Evolutionary conservation across 2,888 invertebrate species (phyloP), one percentile per base, ranked within the genome.

Genomic region (Epinotia brunnichana): DNA sequence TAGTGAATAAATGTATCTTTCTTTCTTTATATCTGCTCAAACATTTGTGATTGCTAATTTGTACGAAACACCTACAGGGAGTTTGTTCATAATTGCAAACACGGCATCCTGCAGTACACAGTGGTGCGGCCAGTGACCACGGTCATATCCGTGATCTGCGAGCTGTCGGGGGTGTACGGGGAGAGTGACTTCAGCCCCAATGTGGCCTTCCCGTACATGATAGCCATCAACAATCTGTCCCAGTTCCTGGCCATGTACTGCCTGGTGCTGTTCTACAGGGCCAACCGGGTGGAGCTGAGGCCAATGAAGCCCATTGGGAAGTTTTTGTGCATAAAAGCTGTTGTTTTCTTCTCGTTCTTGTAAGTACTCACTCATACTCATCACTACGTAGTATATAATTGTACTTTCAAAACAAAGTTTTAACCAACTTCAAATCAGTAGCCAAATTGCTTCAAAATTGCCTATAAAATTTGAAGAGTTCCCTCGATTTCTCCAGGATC

Each of bases 321-420:
- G 90, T 99, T 99, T 92, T 94, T 99, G 68, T 99, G 99, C 89
- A 98, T 99, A 80, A 99, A 99, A 93, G 98, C 98, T 78, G 98
- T 99, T 69, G 98, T 99, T 29, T 99, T 99, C 94, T 98, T 99
- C 87, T 99, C 99, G 61, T 99, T 99, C 92, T 99, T 99, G 99
- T 99, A 95, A 96, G 97, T 95, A n/a, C n/a, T n/a, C n/a, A n/a
- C n/a, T n/a, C n/a, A n/a, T n/a, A n/a, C n/a, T n/a, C n/a, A n/a
- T n/a, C n/a, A n/a, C n/a, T n/a, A n/a, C n/a, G n/a, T n/a, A n/a
- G n/a, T n/a, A n/a, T n/a, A n/a, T n/a, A n/a, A n/a, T n/a, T n/a
- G n/a, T n/a, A n/a, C n/a, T n/a, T n/a, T n/a, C n/a, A n/a, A n/a
- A n/a, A n/a, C n/a, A n/a, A n/a, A n/a, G n/a, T n/a, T n/a, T n/a